Base-by-base conservation (phyloP, 2,888 invertebrate genomes). In the Gastrophysa polygoni region DNA sequence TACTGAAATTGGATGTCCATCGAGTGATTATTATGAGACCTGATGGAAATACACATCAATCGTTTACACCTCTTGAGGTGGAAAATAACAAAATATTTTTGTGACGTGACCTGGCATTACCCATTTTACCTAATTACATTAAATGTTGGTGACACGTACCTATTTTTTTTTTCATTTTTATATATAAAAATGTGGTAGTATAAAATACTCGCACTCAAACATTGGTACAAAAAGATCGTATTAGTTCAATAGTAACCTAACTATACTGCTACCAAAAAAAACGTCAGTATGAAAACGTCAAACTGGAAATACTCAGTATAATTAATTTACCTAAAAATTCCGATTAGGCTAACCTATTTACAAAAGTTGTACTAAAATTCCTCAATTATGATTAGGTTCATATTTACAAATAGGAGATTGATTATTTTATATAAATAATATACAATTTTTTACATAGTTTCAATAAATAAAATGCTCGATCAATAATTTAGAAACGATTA, bases 331-430 rank as follows among this genome's bases (percentile, higher is more conserved):
- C 71, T 72, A 71, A 65, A 59, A 46, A 48, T 57, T 57, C 61
- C 67, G 63, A 70, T 67, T 70, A 64, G 65, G 64, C 68, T 72
- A 72, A 59, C 57, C 59, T 71, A 71, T 71, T 67, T 71, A 71
- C 71, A 72, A 69, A 72, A 72, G 70, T 74, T 75, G 73, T 74
- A 77, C 74, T 75, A 74, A 71, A 64, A 71, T 66, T 62, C 67
- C 62, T 63, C 66, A 69, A 65, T 71, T 66, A 69, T 59, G 55
- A 48, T 70, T 67, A 66, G 63, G 63, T 70, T 65, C 68, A 63
- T 71, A 70, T 66, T 46, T 65, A 65, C 61, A 65, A n/a, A 46
- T 43, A 56, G 43, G 20, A 43, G 28, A 58, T 48, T 18, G 57
- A 63, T 56, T 66, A 68, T 69, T 66, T 65, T 64, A 65, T n/a